Conservation (phyloP, 2,888 invertebrate genomes). For the Archips xylosteana region DNA sequence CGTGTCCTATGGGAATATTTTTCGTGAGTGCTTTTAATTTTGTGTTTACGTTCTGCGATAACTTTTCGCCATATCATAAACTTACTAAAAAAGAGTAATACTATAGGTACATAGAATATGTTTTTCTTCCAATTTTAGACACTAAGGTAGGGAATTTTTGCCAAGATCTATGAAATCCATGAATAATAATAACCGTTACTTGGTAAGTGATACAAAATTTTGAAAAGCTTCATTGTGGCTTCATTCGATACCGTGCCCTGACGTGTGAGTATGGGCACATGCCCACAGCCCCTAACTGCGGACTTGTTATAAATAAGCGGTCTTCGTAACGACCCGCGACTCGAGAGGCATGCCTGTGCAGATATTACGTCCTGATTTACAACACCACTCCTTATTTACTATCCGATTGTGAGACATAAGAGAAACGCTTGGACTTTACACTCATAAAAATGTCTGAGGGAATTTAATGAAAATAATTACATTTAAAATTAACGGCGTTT, state of each 20-base stretch:
- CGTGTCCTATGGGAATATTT: too few species aligned
- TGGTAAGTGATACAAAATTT: too few species aligned
- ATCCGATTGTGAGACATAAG: slow-evolving; percentile 25
- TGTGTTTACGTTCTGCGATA: too few species aligned
- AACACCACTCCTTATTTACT: slow-evolving; percentile 29
- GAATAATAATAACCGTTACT: too few species aligned
- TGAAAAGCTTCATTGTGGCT: not conserved
- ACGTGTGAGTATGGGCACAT: slow-evolving; percentile 7
- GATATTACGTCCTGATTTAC: slow-evolving; percentile 39
- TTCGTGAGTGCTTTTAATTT: too few species aligned
- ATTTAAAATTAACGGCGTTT: not conserved
- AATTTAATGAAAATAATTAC: not conserved
- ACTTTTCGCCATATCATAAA: too few species aligned
- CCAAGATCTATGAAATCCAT: too few species aligned
- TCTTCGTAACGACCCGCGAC: slow-evolving; percentile 45
- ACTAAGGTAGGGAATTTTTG: too few species aligned
- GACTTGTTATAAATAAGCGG: slow-evolving; percentile 48
- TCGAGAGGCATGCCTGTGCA: slow-evolving; percentile 30
- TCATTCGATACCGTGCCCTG: not conserved
- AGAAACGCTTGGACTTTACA: not conserved
- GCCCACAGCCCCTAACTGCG: slow-evolving; percentile 40
- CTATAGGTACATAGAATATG: too few species aligned
- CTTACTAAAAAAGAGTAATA: too few species aligned
- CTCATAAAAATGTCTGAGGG: not conserved
- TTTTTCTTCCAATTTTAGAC: too few species aligned